A percentile compares a stretch with the other conserved stretches of the same genome.
These are phyloP conservation scores for Phasia obesa DNA, from an alignment of 2,888 invertebrate genomes.

Conservation along the genomic window DNA sequence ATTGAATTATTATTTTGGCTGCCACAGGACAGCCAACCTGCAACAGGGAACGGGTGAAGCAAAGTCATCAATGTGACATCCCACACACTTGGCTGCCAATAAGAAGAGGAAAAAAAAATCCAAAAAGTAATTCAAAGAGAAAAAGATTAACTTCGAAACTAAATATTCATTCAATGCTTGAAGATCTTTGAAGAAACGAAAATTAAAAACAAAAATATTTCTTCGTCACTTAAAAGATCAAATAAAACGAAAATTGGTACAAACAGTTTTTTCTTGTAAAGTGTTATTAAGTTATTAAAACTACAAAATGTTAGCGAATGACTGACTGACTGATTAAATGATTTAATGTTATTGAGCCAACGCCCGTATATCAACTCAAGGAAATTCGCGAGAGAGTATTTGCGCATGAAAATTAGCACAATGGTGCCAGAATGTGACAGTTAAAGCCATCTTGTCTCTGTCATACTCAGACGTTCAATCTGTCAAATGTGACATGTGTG, in stretches of 20 bases:
- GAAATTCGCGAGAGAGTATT: too few species aligned
- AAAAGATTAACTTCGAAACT: slow-evolving; percentile 32
- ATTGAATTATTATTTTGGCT: slow-evolving; percentile 34
- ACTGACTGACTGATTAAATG: too few species aligned
- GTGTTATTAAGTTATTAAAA: background rate
- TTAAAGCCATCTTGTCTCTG: too few species aligned
- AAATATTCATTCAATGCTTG: slow-evolving; percentile 3
- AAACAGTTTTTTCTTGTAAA: background rate
- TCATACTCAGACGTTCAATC: too few species aligned
- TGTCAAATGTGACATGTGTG: too few species aligned
- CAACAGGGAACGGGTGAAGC: background rate
- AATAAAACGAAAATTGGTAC: slow-evolving; percentile 35
- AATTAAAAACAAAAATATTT: background rate
- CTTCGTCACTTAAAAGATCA: slow-evolving; percentile 43
- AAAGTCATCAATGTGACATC: slow-evolving; percentile 52
- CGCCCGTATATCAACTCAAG: too few species aligned
- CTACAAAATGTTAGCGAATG: background rate
- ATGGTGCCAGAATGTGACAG: too few species aligned
- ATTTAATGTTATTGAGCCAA: too few species aligned
- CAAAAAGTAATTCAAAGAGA: slow-evolving; percentile 21
- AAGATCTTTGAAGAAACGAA: background rate
- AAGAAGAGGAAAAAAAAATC: slow-evolving; percentile 11
- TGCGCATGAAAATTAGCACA: too few species aligned
- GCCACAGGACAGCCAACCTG: slow-evolving; percentile 22
- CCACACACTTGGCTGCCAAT: slow-evolving; percentile 48